Percentiles rank a stretch among this genome's conserved stretches.
These are phyloP conservation scores for Tribolium castaneum DNA, from an alignment of 1,140 invertebrate species.

Conservation along the genomic window DNA sequence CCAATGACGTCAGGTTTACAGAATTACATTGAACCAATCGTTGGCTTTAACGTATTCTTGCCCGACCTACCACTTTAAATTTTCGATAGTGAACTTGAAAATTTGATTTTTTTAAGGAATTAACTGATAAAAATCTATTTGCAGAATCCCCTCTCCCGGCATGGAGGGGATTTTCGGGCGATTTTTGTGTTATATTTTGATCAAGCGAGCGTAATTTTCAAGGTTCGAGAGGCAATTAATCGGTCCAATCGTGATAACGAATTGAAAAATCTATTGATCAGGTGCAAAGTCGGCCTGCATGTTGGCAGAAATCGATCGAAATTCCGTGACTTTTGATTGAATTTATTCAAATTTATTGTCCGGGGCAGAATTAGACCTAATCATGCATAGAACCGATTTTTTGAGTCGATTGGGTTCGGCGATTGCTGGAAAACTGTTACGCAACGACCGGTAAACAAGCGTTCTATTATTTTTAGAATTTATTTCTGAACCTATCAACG, in stretches of 20 bases:
- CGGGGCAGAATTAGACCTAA: neutral
- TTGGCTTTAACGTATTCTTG: conserved; percentile 48
- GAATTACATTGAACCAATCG: conserved; percentile 56
- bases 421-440: conserved; percentile 12
- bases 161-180: neutral
- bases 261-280: neutral
- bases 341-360: conserved; percentile 9
- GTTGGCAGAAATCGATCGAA: neutral
- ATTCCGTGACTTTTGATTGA: neutral
- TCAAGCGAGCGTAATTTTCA: neutral
- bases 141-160: neutral
- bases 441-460: conserved; percentile 15
- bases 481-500: conserved; percentile 13
- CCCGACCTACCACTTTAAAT: conserved; percentile 48
- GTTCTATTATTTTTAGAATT: conserved; percentile 12
- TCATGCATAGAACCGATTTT: conserved; percentile 24
- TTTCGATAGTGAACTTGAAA: conserved; percentile 43
- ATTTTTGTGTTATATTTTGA: conserved; percentile 2
- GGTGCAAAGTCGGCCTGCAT: neutral
- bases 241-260: neutral
- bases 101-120: conserved; percentile 27
- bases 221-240: conserved; percentile 8
- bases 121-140: conserved; percentile 5
- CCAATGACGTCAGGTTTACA: conserved; percentile 55
- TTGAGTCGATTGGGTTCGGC: conserved; percentile 5